Conservation (phyloP, 2,888 invertebrate species). For the Choreutis nemorana region DNA sequence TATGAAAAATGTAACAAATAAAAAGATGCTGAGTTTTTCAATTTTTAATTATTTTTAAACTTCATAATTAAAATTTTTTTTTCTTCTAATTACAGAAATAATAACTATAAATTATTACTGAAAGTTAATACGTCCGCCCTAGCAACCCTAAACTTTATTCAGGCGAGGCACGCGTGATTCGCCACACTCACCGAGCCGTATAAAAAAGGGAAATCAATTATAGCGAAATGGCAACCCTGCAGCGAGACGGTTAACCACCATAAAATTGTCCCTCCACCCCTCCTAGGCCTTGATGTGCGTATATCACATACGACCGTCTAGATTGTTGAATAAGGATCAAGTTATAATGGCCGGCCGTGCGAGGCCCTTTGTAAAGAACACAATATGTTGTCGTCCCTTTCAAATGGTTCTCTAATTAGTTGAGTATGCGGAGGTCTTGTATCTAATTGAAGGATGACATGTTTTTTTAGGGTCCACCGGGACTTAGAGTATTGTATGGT, state of each 20-base stretch:
- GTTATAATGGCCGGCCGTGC: conserved; percentile 18
- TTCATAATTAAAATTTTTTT: too few relatives aligned
- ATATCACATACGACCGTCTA: conserved; percentile 12
- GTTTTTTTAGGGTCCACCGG: too few relatives aligned
- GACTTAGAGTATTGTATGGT: too few relatives aligned
- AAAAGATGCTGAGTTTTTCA: too few relatives aligned
- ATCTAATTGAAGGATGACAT: too few relatives aligned
- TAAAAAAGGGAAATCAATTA: conserved; percentile 60
- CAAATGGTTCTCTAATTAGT: conserved; percentile 47
- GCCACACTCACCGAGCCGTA: conserved; percentile 45
- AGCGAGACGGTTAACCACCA: conserved; percentile 18
- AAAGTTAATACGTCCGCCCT: too few relatives aligned
- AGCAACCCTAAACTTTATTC: too few relatives aligned
- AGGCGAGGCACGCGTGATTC: conserved; percentile 33
- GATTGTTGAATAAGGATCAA: conserved; percentile 14
- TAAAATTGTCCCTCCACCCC: conserved; percentile 21
- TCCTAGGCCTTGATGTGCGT: not conserved
- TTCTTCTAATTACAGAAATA: too few relatives aligned
- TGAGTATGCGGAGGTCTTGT: too few relatives aligned
- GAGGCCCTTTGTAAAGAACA: conserved; percentile 32
- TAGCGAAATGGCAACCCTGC: conserved; percentile 47
- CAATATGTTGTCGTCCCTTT: conserved; percentile 43
- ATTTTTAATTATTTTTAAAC: too few relatives aligned
- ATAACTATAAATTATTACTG: too few relatives aligned
- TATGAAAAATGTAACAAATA: too few relatives aligned